Evolutionary conservation across 2,113 vertebrate genomes (phyloP).

Genomic region (Butastur rufipennis): DNA sequence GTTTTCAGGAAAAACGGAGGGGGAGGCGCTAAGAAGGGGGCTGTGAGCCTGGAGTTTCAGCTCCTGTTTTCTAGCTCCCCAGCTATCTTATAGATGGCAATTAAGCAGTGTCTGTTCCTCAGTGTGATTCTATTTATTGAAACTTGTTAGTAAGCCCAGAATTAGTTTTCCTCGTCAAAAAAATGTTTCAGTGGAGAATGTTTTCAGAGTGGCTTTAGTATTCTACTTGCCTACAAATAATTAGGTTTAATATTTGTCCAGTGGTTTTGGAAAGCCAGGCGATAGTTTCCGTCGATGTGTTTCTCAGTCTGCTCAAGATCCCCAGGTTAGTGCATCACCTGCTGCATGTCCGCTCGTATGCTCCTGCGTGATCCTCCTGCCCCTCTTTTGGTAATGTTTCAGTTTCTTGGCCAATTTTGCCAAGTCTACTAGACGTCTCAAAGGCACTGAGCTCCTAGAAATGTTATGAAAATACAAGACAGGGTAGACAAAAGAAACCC

Average conservation of each 20-base stretch:
- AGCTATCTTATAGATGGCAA: neutral
- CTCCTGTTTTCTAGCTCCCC: neutral
- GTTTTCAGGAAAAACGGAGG: neutral
- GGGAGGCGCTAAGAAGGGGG: neutral
- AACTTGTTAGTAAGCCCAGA: neutral
- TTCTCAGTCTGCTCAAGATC: neutral
- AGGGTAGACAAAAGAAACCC: neutral
- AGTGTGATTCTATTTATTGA: neutral
- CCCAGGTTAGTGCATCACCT: neutral
- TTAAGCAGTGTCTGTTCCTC: neutral
- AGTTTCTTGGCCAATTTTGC: neutral
- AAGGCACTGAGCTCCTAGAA: neutral
- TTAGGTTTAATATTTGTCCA: neutral
- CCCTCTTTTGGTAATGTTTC: neutral
- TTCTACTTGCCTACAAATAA: neutral
- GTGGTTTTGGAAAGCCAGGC: neutral
- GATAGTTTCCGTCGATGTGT: accelerated
- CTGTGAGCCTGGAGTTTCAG: neutral
- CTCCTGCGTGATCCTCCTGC: neutral
- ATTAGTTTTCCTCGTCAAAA: neutral
- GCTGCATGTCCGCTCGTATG: neutral
- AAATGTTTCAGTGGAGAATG: neutral
- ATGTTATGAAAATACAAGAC: neutral
- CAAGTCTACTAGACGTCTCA: neutral
- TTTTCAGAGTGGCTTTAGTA: neutral